Percentiles rank a stretch among this genome's conserved stretches.
Evolutionary conservation across 1,140 invertebrate genomes (phyloP).

Genomic region (Trichonephila inaurata): DNA sequence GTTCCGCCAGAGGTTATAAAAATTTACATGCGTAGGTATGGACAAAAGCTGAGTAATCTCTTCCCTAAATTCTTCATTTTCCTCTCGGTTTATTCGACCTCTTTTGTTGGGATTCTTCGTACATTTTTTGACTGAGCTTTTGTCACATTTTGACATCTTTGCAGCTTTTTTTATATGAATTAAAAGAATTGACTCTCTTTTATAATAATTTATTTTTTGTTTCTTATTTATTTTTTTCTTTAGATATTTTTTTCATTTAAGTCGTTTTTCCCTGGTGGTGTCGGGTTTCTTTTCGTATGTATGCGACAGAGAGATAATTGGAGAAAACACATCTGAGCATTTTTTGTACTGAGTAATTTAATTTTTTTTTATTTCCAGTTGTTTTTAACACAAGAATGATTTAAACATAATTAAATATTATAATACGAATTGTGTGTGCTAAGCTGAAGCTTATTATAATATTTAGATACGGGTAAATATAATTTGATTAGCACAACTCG

Average conservation of each 20-base stretch:
- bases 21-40: constrained; percentile 21
- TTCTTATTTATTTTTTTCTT: background rate
- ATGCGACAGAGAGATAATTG: background rate
- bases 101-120: background rate
- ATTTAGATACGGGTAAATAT: too few species aligned
- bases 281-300: background rate
- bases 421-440: too few species aligned
- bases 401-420: too few species aligned
- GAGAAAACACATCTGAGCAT: background rate
- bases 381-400: too few species aligned
- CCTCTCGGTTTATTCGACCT: background rate
- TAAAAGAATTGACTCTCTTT: background rate
- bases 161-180: background rate
- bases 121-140: background rate
- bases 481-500: too few species aligned
- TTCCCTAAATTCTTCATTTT: background rate
- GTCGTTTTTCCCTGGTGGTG: too few species aligned
- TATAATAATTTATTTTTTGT: background rate
- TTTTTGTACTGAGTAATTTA: background rate
- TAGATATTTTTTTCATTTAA: background rate
- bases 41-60: background rate
- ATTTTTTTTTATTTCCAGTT: background rate
- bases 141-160: background rate
- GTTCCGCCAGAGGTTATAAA: background rate
- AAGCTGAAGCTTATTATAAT: too few species aligned